Percentiles rank a stretch among this genome's conserved stretches.
Conservation (phyloP, 2,113 vertebrate species). For the Psittacara wagleri region DNA sequence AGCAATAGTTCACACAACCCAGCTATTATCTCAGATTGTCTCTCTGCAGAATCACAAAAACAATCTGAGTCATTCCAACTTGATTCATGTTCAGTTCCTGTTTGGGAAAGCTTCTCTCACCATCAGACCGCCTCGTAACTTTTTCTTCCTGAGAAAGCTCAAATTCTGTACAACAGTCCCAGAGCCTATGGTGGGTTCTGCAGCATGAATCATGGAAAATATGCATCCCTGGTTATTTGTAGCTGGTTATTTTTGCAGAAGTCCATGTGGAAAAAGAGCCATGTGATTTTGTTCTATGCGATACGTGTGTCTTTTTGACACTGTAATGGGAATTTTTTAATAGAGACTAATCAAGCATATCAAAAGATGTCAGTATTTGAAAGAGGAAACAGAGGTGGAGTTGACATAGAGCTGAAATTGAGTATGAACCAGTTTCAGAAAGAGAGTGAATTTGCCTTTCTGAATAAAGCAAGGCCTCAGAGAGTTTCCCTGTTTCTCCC, state of each 20-base stretch:
- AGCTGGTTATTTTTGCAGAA: constrained; percentile 1
- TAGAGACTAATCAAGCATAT: neutral
- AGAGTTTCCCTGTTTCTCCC: neutral
- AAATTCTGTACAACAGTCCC: neutral
- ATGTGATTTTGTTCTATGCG: neutral
- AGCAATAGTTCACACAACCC: constrained; percentile 45
- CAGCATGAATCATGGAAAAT: constrained; percentile 57
- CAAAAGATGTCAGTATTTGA: neutral
- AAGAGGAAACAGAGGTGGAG: neutral
- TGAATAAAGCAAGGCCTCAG: neutral
- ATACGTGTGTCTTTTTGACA: neutral
- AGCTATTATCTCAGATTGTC: constrained; percentile 60
- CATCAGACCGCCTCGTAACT: neutral
- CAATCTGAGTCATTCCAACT: constrained; percentile 44
- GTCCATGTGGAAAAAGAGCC: neutral
- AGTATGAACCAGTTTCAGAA: neutral
- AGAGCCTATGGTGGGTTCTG: neutral
- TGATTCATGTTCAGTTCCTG: constrained; percentile 56
- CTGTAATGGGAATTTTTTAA: neutral
- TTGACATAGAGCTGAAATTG: neutral
- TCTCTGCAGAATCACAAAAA: constrained; percentile 54
- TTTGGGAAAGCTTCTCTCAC: constrained; percentile 40
- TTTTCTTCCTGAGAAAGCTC: constrained; percentile 2
- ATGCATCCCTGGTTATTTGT: constrained; percentile 4
- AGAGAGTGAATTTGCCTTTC: neutral